Conservation (phyloP, 2,797 vertebrate species). For the Delichon dasypus region DNA sequence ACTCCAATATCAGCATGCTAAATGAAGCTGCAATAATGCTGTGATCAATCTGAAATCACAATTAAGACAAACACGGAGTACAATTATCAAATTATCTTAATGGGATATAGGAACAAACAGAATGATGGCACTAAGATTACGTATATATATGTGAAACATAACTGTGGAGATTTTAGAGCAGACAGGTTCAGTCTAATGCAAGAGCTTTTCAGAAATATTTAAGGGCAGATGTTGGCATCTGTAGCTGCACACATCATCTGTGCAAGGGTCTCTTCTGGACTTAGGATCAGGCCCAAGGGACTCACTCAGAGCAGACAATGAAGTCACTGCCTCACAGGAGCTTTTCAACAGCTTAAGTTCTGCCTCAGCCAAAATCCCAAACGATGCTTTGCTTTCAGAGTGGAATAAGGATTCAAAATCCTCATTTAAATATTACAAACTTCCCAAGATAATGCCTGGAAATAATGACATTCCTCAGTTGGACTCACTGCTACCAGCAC, state of each 20-base stretch:
- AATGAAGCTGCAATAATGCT: conserved; percentile 46
- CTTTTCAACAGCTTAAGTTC: not conserved
- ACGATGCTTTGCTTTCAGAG: not conserved
- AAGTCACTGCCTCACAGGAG: not conserved
- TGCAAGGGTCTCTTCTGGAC: not conserved
- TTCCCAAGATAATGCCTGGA: not conserved
- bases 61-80: not conserved
- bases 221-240: not conserved
- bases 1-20: conserved; percentile 18
- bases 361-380: not conserved
- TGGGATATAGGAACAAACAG: not conserved
- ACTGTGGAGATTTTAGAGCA: not conserved
- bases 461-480: not conserved
- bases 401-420: not conserved
- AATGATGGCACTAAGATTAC: not conserved
- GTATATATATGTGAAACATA: rapidly evolving
- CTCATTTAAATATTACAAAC: not conserved
- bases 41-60: conserved; percentile 33
- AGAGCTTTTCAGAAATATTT: not conserved
- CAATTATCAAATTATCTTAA: conserved; percentile 42
- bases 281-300: not conserved
- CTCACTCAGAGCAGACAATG: not conserved
- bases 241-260: not conserved
- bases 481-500: not conserved
- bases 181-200: not conserved